Conservation (phyloP, 2,888 invertebrate genomes). For the Creontiades dilutus region DNA sequence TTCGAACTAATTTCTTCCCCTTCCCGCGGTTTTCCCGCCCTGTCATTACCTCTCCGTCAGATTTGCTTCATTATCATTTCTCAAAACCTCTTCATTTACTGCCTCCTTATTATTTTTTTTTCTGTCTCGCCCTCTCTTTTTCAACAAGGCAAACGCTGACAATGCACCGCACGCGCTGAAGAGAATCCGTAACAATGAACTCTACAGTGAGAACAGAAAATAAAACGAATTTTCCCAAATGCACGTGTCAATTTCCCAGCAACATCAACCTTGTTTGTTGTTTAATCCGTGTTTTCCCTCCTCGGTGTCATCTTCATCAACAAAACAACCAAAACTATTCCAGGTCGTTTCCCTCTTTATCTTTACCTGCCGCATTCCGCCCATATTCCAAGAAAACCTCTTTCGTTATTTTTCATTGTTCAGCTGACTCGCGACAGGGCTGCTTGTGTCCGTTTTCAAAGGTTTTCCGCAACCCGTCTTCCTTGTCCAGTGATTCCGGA, state of each 20-base stretch:
- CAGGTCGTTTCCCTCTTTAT: slow-evolving; percentile 5
- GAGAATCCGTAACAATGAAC: neutral
- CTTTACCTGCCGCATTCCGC: neutral
- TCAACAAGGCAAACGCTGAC: neutral
- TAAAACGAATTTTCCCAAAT: neutral
- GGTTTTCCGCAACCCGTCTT: neutral
- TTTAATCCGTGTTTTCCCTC: neutral
- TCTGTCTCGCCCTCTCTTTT: neutral
- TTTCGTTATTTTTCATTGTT: neutral
- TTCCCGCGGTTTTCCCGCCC: neutral
- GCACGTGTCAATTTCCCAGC: neutral
- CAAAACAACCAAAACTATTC: neutral
- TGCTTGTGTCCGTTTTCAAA: neutral
- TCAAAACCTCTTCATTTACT: neutral
- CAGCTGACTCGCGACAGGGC: neutral
- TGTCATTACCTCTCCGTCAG: neutral
- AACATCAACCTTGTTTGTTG: neutral
- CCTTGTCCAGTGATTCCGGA: neutral
- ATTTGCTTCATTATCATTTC: neutral
- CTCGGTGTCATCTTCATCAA: neutral
- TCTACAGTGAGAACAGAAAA: neutral
- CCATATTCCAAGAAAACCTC: neutral
- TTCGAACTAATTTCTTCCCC: slow-evolving; percentile 1
- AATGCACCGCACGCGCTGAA: neutral
- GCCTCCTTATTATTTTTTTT: too few relatives aligned